These are phyloP conservation scores for Argyrosomus regius DNA, from an alignment of 2,797 vertebrate species.

Conservation along the genomic window DNA sequence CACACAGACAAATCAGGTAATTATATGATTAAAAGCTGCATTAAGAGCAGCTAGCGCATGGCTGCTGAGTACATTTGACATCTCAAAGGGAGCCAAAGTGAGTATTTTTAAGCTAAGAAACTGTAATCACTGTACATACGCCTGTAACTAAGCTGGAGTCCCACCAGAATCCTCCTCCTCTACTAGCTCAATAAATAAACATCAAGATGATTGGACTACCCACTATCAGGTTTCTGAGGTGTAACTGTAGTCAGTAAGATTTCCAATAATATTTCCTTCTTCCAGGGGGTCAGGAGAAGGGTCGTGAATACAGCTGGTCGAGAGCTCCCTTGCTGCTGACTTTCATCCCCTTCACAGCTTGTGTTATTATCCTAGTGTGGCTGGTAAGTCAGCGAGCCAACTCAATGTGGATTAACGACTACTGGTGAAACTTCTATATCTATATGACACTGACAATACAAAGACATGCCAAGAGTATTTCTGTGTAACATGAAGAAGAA, in stretches of 20 bases:
- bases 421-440: not conserved
- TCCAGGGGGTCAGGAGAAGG: conserved; percentile 69
- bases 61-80: not conserved
- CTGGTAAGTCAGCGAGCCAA: conserved; percentile 64
- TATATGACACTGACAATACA: not conserved
- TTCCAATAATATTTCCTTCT: conserved; percentile 37
- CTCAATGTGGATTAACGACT: not conserved
- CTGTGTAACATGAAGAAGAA: not conserved
- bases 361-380: conserved; percentile 71
- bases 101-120: not conserved
- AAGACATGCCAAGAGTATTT: not conserved
- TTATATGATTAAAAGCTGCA: conserved; percentile 3
- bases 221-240: conserved; percentile 36
- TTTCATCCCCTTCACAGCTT: conserved; percentile 73
- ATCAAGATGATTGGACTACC: not conserved
- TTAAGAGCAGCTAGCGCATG: not conserved
- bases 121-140: not conserved
- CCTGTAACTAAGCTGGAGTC: not conserved
- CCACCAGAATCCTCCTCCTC: not conserved
- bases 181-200: conserved; percentile 16
- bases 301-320: conserved; percentile 55
- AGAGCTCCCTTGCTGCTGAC: conserved; percentile 72
- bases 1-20: not conserved
- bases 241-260: conserved; percentile 35
- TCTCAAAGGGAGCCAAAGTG: not conserved